Percentiles rank a stretch among this genome's conserved stretches.
phyloP scores from a whole-genome alignment of 1,140 invertebrate species.

The Drosophila nikananu region DNA sequence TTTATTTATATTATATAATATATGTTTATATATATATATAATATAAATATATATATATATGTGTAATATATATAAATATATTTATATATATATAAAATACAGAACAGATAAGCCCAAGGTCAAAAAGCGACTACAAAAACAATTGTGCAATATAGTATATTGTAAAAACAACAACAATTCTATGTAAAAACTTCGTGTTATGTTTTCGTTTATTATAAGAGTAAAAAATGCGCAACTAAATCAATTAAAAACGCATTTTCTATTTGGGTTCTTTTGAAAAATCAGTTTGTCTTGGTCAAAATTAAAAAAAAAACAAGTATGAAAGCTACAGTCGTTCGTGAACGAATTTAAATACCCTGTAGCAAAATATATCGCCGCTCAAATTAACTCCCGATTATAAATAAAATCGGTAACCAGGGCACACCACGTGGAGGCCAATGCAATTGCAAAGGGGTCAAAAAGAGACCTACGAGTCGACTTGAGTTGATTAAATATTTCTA shows the following conservation, averaged over 20 bases:
- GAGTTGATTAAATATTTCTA: too few species aligned
- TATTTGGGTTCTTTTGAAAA: not conserved
- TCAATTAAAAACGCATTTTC: slow-evolving; percentile 5
- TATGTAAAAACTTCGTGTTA: slow-evolving; percentile 42
- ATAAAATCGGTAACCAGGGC: too few species aligned
- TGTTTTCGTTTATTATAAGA: slow-evolving; percentile 45
- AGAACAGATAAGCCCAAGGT: not conserved
- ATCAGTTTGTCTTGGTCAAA: too few species aligned
- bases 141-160: slow-evolving; percentile 44
- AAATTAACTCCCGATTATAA: too few species aligned
- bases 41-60: not conserved
- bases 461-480: too few species aligned
- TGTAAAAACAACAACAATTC: slow-evolving; percentile 25
- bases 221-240: slow-evolving; percentile 24
- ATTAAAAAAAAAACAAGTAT: too few species aligned
- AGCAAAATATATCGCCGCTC: too few species aligned
- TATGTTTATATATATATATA: not conserved
- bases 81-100: not conserved
- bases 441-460: too few species aligned
- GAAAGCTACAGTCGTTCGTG: too few species aligned
- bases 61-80: not conserved
- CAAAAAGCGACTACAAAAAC: slow-evolving; percentile 1
- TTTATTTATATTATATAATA: not conserved
- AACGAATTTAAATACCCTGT: too few species aligned
- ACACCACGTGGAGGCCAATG: too few species aligned